Percentiles rank a stretch among this genome's conserved stretches.
These are phyloP conservation scores for Acipenser transmontanus DNA, from an alignment of 2,797 vertebrate species.

Conservation along the genomic window DNA sequence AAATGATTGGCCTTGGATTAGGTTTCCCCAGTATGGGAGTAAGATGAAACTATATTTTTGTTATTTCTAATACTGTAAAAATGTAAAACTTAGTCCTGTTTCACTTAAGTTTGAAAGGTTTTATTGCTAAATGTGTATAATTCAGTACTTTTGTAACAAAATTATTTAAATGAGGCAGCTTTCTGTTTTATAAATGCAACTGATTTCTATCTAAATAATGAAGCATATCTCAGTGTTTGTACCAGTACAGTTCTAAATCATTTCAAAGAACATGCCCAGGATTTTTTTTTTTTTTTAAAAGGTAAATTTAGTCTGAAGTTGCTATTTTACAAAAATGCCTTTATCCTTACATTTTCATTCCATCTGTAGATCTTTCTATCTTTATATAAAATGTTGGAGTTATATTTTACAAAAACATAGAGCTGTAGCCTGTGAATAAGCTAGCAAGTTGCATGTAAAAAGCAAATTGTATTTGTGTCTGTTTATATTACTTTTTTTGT, in stretches of 20 bases:
- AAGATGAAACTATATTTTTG: slow-evolving; percentile 97
- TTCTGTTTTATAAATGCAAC: slow-evolving; percentile 91
- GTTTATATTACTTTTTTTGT: slow-evolving; percentile 94
- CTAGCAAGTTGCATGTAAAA: slow-evolving; percentile 94
- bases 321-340: slow-evolving; percentile 97
- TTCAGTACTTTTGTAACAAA: slow-evolving; percentile 88
- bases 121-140: slow-evolving; percentile 93
- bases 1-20: slow-evolving; percentile 84
- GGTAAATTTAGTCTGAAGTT: slow-evolving; percentile 92
- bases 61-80: slow-evolving; percentile 97
- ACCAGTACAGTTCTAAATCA: slow-evolving; percentile 87
- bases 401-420: slow-evolving; percentile 95
- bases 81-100: slow-evolving; percentile 84
- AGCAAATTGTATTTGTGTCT: slow-evolving; percentile 91
- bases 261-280: slow-evolving; percentile 74
- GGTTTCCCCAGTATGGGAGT: slow-evolving; percentile 80
- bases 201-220: slow-evolving; percentile 83
- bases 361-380: slow-evolving; percentile 99
- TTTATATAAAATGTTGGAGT: slow-evolving; percentile 95
- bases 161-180: slow-evolving; percentile 86
- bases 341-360: slow-evolving; percentile 97
- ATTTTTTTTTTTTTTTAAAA: slow-evolving; percentile 50
- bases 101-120: slow-evolving; percentile 78
- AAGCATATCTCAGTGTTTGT: slow-evolving; percentile 95
- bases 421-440: slow-evolving; percentile 93